Evolutionary conservation across 2,888 invertebrate genomes (phyloP), one percentile per base, ranked within the genome.

Genomic region (Herminia tarsipennalis): DNA sequence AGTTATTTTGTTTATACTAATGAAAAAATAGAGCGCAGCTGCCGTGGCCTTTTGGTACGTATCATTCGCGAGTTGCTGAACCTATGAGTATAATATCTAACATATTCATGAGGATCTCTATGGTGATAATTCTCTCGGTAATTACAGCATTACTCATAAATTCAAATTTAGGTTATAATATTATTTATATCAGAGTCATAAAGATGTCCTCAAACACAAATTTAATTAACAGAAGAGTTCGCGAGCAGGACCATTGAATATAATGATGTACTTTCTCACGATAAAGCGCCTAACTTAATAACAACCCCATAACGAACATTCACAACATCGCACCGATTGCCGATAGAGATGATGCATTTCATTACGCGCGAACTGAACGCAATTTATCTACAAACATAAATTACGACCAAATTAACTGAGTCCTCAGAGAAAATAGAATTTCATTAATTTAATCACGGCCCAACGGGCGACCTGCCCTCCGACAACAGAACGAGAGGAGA

Each of bases 361-460:
- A 66, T 66, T 56, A 56, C 50, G 50, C 54, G 29, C 42, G 38
- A 64, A 49, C 48, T 49, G 43, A 61, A 48, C 35, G 32, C 34
- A 44, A 64, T 52, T 56, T 50, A 67, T 54, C 47, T 33, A 43
- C 48, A 45, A 57, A 67, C 68, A 69, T 66, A 56, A 62, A 64
- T 63, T 73, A 70, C 68, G 63, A 65, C 66, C 63, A 67, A 70
- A 69, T 72, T 67, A 77, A 73, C 72, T 65, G 59, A 59, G 51
- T 60, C 66, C 61, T 65, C 51, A 28, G 57, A 63, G 62, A 58
- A 76, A 78, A 76, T 75, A 76, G 75, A 76, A 71, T 74, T 73
- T 73, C 73, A 73, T 78, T 79, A 78, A 77, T 79, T 79, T 77
- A 76, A 78, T 81, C 76, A 65, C 40, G 35, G 12, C 32, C 38